phyloP scores from a whole-genome alignment of 2,113 vertebrate genomes.

The Peromyscus maniculatus region DNA sequence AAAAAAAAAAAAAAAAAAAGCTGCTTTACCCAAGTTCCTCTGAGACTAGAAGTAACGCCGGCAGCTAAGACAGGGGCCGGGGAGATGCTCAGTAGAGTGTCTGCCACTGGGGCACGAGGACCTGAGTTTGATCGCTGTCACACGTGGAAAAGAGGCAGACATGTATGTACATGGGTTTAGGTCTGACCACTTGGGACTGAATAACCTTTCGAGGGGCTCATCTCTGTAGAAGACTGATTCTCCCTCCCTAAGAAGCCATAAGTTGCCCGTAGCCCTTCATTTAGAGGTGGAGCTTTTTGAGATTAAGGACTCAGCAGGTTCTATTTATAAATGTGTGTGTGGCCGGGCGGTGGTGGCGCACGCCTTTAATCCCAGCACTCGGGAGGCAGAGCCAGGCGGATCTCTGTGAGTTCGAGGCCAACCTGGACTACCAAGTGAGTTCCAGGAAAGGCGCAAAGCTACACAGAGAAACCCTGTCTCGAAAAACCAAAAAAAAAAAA shows the following conservation, averaged over 20 bases:
- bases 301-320: not conserved
- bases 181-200: not conserved
- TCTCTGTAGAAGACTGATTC: not conserved
- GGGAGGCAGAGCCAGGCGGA: too few species aligned
- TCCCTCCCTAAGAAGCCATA: not conserved
- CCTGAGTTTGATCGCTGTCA: not conserved
- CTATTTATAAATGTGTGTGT: not conserved
- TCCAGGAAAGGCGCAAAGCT: too few species aligned
- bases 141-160: not conserved
- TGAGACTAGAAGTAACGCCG: not conserved
- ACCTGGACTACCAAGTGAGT: too few species aligned
- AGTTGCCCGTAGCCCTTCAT: not conserved
- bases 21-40: slow-evolving; percentile 23
- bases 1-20: not conserved
- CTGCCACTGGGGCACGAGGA: not conserved
- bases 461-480: too few species aligned
- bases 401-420: too few species aligned
- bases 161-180: not conserved
- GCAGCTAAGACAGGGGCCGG: not conserved
- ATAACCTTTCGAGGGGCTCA: not conserved
- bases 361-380: too few species aligned
- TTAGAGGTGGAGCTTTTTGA: not conserved
- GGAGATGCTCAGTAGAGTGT: too few species aligned
- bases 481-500: too few species aligned
- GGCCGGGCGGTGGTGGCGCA: too few species aligned